Evolutionary conservation across 2,797 vertebrate species (phyloP).

Genomic region (Moxostoma hubbsi): DNA sequence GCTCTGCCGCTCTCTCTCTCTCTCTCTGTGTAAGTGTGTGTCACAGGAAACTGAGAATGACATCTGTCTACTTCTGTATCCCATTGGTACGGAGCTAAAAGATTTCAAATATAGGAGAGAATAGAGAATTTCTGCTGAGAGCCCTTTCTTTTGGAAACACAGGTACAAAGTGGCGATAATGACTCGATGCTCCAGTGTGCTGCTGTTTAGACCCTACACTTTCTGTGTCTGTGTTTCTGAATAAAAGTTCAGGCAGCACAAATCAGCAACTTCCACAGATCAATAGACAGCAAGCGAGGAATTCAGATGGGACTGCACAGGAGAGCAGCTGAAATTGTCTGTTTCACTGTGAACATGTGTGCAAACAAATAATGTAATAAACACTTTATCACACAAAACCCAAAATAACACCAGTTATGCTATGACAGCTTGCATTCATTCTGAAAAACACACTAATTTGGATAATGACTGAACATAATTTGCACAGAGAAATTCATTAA

Average conservation of each 20-base stretch:
- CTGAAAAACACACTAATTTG: neutral
- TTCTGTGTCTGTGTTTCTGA: slow-evolving; percentile 11
- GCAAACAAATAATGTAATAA: slow-evolving; percentile 2
- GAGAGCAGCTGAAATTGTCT: neutral
- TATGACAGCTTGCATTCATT: neutral
- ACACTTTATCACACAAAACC: neutral
- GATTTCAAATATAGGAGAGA: slow-evolving; percentile 13
- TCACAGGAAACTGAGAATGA: slow-evolving; percentile 23
- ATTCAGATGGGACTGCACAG: slow-evolving; percentile 2
- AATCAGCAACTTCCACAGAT: slow-evolving; percentile 39
- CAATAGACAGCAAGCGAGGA: slow-evolving; percentile 17
- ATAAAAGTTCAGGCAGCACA: slow-evolving; percentile 20
- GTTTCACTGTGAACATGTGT: neutral
- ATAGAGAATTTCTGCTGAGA: neutral
- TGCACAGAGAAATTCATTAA: neutral
- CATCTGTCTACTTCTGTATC: slow-evolving; percentile 24
- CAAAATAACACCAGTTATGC: slow-evolving; percentile 13
- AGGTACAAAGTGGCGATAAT: slow-evolving; percentile 30
- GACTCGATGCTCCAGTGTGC: slow-evolving; percentile 3
- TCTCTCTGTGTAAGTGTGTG: neutral
- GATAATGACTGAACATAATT: neutral
- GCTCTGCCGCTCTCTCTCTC: neutral
- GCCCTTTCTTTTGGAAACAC: neutral
- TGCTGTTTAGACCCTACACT: slow-evolving; percentile 11
- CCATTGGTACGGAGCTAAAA: slow-evolving; percentile 34